phyloP scores from a whole-genome alignment of 2,113 vertebrate species.

The Illadopsis cleaveri region DNA sequence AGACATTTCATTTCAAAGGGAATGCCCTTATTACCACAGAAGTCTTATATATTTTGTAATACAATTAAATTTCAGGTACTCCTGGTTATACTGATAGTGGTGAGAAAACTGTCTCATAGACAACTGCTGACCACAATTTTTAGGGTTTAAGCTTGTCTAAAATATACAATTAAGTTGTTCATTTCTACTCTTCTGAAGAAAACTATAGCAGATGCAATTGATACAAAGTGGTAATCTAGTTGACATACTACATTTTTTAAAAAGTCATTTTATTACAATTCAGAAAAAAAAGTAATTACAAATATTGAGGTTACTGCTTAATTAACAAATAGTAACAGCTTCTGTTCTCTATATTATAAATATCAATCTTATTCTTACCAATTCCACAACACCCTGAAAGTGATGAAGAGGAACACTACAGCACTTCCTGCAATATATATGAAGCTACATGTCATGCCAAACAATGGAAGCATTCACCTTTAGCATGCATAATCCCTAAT shows the following conservation, averaged over 20 bases:
- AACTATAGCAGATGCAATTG: neutral
- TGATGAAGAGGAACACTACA: neutral
- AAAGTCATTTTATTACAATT: neutral
- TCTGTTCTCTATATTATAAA: neutral
- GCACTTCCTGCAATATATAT: neutral
- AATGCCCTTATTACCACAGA: neutral
- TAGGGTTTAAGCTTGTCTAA: neutral
- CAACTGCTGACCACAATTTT: neutral
- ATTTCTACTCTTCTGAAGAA: neutral
- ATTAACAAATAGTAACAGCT: neutral
- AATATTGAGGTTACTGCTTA: neutral
- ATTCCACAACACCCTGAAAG: neutral
- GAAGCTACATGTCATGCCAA: neutral
- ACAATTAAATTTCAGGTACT: neutral
- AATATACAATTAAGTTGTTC: neutral
- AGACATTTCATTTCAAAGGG: neutral
- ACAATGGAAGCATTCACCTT: neutral
- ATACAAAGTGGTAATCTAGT: neutral
- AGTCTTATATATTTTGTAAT: neutral
- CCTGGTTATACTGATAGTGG: neutral
- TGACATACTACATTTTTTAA: neutral
- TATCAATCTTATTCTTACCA: neutral
- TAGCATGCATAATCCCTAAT: neutral
- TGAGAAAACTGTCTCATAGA: neutral
- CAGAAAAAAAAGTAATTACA: neutral